Percentiles rank a stretch among this genome's conserved stretches.
phyloP scores from a whole-genome alignment of 2,797 vertebrate genomes.

The Poecilia velifera region DNA sequence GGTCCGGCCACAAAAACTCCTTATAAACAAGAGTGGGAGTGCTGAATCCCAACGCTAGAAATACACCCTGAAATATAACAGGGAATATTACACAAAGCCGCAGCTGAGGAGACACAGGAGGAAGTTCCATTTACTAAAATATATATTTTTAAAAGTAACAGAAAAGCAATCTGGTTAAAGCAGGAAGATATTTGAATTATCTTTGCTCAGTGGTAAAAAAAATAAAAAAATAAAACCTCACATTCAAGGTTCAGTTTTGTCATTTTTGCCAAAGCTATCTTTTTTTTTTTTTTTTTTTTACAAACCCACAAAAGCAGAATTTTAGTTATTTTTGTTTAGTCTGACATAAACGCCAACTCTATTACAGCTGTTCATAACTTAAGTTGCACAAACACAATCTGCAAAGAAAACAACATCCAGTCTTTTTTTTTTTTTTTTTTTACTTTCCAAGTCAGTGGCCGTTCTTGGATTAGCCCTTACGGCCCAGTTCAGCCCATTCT shows the following conservation, averaged over 20 bases:
- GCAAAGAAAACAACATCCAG: background rate
- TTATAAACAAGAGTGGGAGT: slow-evolving; percentile 80
- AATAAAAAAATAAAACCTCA: background rate
- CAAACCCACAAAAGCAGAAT: background rate
- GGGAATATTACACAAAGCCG: slow-evolving; percentile 61
- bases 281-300: background rate
- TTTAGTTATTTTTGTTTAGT: background rate
- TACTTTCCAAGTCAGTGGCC: background rate
- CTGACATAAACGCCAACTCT: background rate
- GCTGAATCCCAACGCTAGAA: slow-evolving; percentile 68
- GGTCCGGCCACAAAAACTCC: slow-evolving; percentile 78
- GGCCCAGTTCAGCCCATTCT: no score
- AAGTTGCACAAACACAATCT: background rate
- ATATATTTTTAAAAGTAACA: slow-evolving; percentile 6
- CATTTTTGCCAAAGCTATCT: background rate
- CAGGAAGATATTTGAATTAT: background rate
- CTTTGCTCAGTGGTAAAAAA: background rate
- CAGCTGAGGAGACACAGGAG: slow-evolving; percentile 35
- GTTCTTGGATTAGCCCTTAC: background rate
- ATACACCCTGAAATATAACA: slow-evolving; percentile 64
- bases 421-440: background rate
- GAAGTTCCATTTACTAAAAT: slow-evolving; percentile 26
- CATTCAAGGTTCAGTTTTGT: slow-evolving; percentile 1
- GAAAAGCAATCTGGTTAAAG: slow-evolving; percentile 4
- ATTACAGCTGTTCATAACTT: background rate